phyloP scores from a whole-genome alignment of 1,140 invertebrate species.

The Plectus sambesii region DNA sequence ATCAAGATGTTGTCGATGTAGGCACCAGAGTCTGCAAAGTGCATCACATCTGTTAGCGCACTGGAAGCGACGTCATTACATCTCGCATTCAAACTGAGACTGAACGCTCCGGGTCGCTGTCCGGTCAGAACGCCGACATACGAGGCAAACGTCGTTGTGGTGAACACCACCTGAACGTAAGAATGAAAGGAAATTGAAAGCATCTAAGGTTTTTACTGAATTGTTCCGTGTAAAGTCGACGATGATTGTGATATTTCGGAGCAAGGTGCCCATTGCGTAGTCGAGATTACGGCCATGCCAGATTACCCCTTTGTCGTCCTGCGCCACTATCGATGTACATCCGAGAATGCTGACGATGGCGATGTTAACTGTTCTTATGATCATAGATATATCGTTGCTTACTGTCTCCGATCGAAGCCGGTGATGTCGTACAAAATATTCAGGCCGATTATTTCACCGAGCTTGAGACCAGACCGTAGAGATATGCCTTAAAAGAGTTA shows the following conservation, averaged over 20 bases:
- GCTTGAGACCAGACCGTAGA: slow-evolving; percentile 18
- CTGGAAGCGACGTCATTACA: too few relatives aligned
- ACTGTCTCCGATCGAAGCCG: slow-evolving; percentile 24
- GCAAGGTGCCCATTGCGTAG: slow-evolving; percentile 48
- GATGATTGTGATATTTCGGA: slow-evolving; percentile 29
- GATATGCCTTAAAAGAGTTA: too few relatives aligned
- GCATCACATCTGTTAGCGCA: too few relatives aligned
- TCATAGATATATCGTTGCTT: too few relatives aligned
- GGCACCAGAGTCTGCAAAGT: slow-evolving; percentile 51
- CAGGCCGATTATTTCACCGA: slow-evolving; percentile 30
- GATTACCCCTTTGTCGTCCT: slow-evolving; percentile 46
- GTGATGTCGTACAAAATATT: slow-evolving; percentile 34
- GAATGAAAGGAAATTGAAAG: too few relatives aligned
- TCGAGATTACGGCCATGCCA: slow-evolving; percentile 55
- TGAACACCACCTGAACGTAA: slow-evolving; percentile 50
- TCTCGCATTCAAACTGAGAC: slow-evolving; percentile 29
- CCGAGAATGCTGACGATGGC: slow-evolving; percentile 38
- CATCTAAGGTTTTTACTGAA: too few relatives aligned
- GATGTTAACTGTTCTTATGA: not conserved
- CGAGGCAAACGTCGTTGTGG: slow-evolving; percentile 52
- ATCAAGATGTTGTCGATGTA: slow-evolving; percentile 29
- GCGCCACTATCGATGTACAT: slow-evolving; percentile 54
- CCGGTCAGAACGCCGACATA: slow-evolving; percentile 54
- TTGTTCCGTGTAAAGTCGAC: slow-evolving; percentile 27
- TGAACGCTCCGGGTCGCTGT: slow-evolving; percentile 48